phyloP scores from a whole-genome alignment of 2,113 vertebrate species.

The Apistogramma diplotaenia region DNA sequence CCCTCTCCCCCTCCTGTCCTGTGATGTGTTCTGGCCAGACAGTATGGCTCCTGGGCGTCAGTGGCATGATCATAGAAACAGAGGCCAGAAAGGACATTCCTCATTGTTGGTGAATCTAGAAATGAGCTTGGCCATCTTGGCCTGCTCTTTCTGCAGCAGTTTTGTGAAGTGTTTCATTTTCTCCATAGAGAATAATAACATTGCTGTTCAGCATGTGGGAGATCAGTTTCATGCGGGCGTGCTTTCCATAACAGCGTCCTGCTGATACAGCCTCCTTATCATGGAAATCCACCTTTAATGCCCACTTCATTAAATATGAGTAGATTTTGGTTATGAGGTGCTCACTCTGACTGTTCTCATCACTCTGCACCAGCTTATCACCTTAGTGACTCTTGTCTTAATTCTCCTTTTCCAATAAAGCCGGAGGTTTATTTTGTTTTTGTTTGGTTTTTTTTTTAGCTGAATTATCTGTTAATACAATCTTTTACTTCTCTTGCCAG shows the following conservation, averaged over 20 bases:
- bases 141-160: not conserved
- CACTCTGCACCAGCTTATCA: not conserved
- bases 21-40: slow-evolving; percentile 77
- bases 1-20: slow-evolving; percentile 61
- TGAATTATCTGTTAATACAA: slow-evolving; percentile 33
- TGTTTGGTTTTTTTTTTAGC: not conserved
- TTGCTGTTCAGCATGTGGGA: not conserved
- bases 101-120: slow-evolving; percentile 65
- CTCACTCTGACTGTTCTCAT: not conserved
- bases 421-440: not conserved
- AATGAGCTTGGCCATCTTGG: slow-evolving; percentile 39
- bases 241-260: not conserved
- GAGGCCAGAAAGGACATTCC: slow-evolving; percentile 70
- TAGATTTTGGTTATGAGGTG: not conserved
- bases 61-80: slow-evolving; percentile 71
- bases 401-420: not conserved
- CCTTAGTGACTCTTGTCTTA: not conserved
- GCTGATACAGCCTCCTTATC: slow-evolving; percentile 9
- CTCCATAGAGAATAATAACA: not conserved
- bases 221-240: not conserved
- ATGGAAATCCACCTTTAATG: slow-evolving; percentile 15
- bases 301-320: not conserved
- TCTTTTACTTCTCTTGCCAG: slow-evolving; percentile 68
- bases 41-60: slow-evolving; percentile 74
- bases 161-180: slow-evolving; percentile 14